These are phyloP conservation scores for Salmo trutta DNA, from an alignment of 2,797 vertebrate genomes.

Conservation along the genomic window DNA sequence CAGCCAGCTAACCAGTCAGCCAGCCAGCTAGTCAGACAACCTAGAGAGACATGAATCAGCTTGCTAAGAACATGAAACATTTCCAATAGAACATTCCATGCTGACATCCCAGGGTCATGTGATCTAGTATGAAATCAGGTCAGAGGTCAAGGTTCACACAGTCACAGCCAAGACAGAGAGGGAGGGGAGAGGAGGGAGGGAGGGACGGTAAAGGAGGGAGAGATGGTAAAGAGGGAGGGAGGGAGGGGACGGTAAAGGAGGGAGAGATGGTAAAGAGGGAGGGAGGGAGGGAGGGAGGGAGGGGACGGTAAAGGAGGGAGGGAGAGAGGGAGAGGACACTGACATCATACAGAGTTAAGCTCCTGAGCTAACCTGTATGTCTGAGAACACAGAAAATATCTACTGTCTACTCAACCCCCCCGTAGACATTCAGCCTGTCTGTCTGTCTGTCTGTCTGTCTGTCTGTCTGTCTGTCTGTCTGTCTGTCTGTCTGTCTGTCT, in stretches of 20 bases:
- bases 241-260: neutral
- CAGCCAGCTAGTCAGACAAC: too few species aligned
- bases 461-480: too few species aligned
- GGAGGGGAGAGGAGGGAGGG: neutral
- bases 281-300: neutral
- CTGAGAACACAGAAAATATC: neutral
- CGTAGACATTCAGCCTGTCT: too few species aligned
- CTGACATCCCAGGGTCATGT: neutral
- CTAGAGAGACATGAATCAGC: too few species aligned
- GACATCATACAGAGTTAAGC: neutral
- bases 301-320: neutral
- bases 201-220: neutral
- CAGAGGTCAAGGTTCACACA: neutral
- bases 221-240: neutral
- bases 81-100: neutral
- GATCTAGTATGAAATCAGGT: neutral
- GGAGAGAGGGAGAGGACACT: neutral
- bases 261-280: neutral
- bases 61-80: neutral
- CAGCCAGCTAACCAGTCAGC: too few species aligned
- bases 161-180: neutral
- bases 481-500: too few species aligned
- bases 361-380: neutral
- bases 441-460: too few species aligned
- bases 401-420: too few species aligned